Evolutionary conservation across 2,797 vertebrate species (phyloP).

Genomic region (Sebastes itinus): DNA sequence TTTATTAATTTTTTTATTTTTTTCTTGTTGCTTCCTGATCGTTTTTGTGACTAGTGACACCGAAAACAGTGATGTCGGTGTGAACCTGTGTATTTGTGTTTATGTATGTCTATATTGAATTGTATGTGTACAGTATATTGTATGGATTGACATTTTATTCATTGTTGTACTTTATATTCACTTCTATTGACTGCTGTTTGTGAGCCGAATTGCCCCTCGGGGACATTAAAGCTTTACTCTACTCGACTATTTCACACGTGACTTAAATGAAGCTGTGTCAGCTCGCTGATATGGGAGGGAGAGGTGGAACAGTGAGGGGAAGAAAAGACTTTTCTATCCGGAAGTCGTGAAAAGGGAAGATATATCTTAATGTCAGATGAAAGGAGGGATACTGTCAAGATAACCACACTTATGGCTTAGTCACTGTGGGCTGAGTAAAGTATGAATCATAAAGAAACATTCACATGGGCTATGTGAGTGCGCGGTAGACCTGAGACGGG

Average conservation of each 20-base stretch:
- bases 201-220: background rate
- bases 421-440: background rate
- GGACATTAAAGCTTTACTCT: background rate
- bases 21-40: background rate
- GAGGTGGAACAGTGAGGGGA: background rate
- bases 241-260: background rate
- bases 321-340: background rate
- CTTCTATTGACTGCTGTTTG: background rate
- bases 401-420: conserved; percentile 17
- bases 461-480: background rate
- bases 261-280: conserved; percentile 9
- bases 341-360: conserved; percentile 3
- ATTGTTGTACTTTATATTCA: background rate
- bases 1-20: background rate
- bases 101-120: background rate
- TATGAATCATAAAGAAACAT: conserved; percentile 18
- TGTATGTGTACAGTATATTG: background rate
- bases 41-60: background rate
- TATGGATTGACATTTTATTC: background rate
- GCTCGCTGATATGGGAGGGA: background rate
- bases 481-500: conserved; percentile 8
- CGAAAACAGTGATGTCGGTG: background rate
- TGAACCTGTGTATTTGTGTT: background rate
- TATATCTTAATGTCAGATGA: conserved; percentile 29
- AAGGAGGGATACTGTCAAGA: conserved; percentile 14